Percentiles rank a stretch among this genome's conserved stretches.
These are phyloP conservation scores for Melanargia galathea DNA, from an alignment of 2,888 invertebrate species.

Conservation along the genomic window DNA sequence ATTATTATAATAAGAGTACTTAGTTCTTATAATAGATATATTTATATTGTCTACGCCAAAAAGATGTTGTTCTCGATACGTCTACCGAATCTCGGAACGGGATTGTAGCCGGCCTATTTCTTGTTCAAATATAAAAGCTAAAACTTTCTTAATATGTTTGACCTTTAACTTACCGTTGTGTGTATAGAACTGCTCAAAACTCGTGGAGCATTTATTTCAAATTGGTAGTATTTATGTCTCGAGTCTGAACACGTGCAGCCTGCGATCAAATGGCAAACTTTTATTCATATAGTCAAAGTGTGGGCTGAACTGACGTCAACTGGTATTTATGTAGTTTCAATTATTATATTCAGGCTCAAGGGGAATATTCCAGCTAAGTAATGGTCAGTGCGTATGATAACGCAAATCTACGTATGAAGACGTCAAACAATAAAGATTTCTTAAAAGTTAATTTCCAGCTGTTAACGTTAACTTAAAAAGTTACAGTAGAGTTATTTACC, in stretches of 20 bases:
- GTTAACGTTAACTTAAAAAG: no score
- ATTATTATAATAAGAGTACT: no score
- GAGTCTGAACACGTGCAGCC: not conserved
- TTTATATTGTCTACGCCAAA: not conserved
- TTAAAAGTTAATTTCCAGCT: no score
- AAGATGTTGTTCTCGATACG: not conserved
- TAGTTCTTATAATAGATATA: no score
- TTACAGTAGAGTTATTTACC: no score
- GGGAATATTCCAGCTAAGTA: no score
- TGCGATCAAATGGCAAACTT: conserved; percentile 1
- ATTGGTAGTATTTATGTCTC: conserved; percentile 5
- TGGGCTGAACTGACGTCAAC: not conserved
- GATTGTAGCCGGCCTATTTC: no score
- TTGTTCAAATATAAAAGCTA: not conserved
- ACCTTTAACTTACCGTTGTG: conserved; percentile 7
- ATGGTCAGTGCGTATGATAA: no score
- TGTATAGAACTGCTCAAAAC: not conserved
- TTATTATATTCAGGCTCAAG: not conserved
- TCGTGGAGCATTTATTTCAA: conserved; percentile 9
- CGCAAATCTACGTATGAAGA: no score
- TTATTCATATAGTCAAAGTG: not conserved
- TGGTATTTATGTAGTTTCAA: not conserved
- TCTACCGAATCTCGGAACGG: not conserved
- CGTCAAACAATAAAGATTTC: no score
- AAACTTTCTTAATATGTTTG: not conserved